A percentile compares a stretch with the other conserved stretches of the same genome.
Evolutionary conservation across 2,888 invertebrate species (phyloP).

Genomic region (Pristionchus arcanus): DNA sequence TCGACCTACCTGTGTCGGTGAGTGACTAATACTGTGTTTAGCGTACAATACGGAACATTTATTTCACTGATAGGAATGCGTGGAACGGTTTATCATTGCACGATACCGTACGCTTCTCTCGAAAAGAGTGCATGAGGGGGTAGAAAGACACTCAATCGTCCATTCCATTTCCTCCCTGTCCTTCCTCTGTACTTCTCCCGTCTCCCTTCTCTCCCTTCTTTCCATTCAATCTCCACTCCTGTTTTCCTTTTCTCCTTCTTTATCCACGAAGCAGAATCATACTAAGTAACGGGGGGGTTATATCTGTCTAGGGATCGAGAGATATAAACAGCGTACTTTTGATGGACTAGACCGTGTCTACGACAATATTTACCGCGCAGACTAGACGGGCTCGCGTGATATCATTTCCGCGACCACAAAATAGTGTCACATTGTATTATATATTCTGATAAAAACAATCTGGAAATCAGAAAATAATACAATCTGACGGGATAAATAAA

Average conservation of each 20-base stretch:
- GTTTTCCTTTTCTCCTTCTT: background rate
- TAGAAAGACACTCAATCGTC: background rate
- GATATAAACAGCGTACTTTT: background rate
- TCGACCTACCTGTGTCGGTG: slow-evolving; percentile 66
- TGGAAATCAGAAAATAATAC: no score
- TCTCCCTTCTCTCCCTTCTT: slow-evolving; percentile 17
- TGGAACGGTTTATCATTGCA: no score
- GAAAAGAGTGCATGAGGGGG: background rate
- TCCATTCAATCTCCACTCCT: background rate
- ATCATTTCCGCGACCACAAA: no score
- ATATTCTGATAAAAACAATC: no score
- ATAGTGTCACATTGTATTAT: no score
- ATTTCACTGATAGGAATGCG: no score
- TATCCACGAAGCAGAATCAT: background rate
- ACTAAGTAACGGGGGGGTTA: background rate
- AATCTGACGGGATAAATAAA: no score
- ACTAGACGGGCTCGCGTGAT: no score
- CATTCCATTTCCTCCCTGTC: slow-evolving; percentile 6
- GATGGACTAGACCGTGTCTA: background rate
- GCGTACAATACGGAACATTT: no score
- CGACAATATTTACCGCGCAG: no score
- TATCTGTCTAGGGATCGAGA: slow-evolving; percentile 11
- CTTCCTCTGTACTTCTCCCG: slow-evolving; percentile 29
- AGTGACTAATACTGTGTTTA: background rate
- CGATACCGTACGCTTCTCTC: background rate